Percentiles rank a stretch among this genome's conserved stretches.
These are phyloP conservation scores for Drosophila macrospina DNA, from an alignment of 2,888 invertebrate genomes.

Conservation along the genomic window DNA sequence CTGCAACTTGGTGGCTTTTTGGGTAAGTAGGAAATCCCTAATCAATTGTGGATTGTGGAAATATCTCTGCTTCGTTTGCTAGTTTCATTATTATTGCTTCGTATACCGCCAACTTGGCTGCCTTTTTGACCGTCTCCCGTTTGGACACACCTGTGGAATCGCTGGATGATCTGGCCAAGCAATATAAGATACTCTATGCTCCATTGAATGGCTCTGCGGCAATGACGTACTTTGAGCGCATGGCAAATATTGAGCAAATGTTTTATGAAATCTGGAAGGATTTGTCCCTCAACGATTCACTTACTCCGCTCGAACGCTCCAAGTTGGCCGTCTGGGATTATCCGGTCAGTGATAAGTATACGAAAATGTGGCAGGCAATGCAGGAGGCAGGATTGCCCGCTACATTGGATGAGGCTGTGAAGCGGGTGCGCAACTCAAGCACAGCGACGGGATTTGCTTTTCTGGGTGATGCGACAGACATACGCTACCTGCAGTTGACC, in stretches of 20 bases:
- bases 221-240: slow-evolving; percentile 97
- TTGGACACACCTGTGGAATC: slow-evolving; percentile 97
- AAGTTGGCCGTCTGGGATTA: slow-evolving; percentile 99
- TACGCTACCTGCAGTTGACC: slow-evolving; percentile 87
- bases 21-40: slow-evolving; percentile 86
- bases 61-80: not conserved
- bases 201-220: slow-evolving; percentile 95
- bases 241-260: slow-evolving; percentile 97
- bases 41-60: too few species aligned
- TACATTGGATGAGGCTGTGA: slow-evolving; percentile 92
- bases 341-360: slow-evolving; percentile 98
- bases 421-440: slow-evolving; percentile 89
- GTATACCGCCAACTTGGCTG: slow-evolving; percentile 99
- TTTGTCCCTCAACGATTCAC: slow-evolving; percentile 97
- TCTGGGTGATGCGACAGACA: slow-evolving; percentile 97
- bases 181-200: slow-evolving; percentile 98
- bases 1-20: slow-evolving; percentile 99
- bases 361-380: slow-evolving; percentile 99
- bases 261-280: slow-evolving; percentile 99
- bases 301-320: slow-evolving; percentile 95
- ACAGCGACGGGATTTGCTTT: slow-evolving; percentile 95
- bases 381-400: slow-evolving; percentile 92
- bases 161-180: slow-evolving; percentile 96
- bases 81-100: slow-evolving; percentile 99
- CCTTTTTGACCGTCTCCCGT: slow-evolving; percentile 97